Percentiles rank a stretch among this genome's conserved stretches.
Conservation (phyloP, 2,113 vertebrate genomes). For the Cichladusa arquata region DNA sequence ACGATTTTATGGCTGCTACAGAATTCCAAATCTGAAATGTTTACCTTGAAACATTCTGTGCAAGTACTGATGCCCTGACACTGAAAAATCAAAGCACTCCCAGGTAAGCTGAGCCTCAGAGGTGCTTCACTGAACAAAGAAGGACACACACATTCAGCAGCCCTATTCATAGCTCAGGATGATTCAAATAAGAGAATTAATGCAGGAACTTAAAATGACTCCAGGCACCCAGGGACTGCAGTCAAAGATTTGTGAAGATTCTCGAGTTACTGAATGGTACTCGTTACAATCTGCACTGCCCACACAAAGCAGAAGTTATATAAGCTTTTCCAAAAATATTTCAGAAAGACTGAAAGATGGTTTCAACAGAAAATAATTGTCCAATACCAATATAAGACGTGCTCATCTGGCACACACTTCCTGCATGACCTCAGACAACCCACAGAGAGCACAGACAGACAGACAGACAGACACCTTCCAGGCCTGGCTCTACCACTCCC, state of each 20-base stretch:
- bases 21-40: not conserved
- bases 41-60: not conserved
- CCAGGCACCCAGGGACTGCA: not conserved
- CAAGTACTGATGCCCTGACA: not conserved
- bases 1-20: not conserved
- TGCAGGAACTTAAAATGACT: not conserved
- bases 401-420: not conserved
- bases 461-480: not conserved
- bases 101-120: not conserved
- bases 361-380: not conserved
- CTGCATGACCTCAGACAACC: not conserved
- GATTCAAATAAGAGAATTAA: not conserved
- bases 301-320: not conserved
- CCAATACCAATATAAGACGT: not conserved
- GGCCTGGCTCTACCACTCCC: not conserved
- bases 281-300: not conserved
- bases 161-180: not conserved
- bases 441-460: fast-evolving
- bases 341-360: not conserved
- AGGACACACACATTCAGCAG: not conserved
- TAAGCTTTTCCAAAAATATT: conserved; percentile 20
- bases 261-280: not conserved
- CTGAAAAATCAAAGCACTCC: not conserved
- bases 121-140: not conserved
- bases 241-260: not conserved